phyloP scores from a whole-genome alignment of 2,888 invertebrate genomes.

The Leucania comma region DNA sequence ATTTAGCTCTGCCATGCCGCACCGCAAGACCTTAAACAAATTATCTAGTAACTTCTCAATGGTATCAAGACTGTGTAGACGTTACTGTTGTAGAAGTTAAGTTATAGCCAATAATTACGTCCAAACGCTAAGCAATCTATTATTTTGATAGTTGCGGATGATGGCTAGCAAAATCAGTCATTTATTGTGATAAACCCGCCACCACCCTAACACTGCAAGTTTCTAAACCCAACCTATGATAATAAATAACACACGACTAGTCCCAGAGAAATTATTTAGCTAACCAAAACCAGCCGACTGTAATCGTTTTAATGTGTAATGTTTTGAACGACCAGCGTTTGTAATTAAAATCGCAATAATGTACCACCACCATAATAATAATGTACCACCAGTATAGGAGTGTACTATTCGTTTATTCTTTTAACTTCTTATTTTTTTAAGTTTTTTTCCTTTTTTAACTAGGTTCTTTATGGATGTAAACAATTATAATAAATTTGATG shows the following conservation, averaged over 20 bases:
- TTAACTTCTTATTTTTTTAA: no score
- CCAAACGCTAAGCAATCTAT: background rate
- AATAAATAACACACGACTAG: no score
- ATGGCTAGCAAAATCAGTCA: background rate
- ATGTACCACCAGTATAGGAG: no score
- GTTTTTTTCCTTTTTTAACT: no score
- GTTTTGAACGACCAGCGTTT: constrained; percentile 21
- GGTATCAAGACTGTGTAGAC: no score
- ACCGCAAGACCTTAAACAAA: no score
- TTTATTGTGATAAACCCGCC: background rate
- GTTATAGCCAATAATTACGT: background rate
- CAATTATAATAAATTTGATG: no score
- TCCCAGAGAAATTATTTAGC: background rate
- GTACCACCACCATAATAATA: no score
- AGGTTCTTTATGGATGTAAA: no score
- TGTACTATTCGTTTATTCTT: background rate
- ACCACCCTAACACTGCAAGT: background rate
- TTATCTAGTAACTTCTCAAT: background rate
- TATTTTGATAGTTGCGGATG: background rate
- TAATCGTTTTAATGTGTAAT: background rate
- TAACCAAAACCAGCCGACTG: background rate
- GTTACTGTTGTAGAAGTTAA: no score
- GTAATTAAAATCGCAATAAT: constrained; percentile 45
- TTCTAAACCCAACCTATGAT: background rate
- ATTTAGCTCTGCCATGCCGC: no score